These are phyloP conservation scores for Octonoba sinensis DNA, from an alignment of 2,888 invertebrate genomes.

Conservation along the genomic window DNA sequence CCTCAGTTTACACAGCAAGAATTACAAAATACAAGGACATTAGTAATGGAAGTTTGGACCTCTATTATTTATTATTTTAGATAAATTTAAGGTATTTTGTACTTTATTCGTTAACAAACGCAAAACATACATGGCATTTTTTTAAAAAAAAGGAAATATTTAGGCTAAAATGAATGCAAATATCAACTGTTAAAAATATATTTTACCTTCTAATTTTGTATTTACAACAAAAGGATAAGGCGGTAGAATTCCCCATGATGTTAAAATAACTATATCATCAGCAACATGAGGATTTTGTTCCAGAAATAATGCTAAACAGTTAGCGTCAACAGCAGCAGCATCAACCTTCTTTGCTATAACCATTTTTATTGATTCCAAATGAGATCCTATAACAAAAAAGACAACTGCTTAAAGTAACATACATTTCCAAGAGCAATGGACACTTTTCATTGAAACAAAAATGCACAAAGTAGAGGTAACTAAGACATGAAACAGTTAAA, in stretches of 20 bases:
- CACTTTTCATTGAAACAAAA: background rate
- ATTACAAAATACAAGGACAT: no score
- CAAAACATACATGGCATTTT: no score
- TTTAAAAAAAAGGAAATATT: no score
- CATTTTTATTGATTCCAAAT: slow-evolving; percentile 77
- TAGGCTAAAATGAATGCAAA: background rate
- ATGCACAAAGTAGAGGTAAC: background rate
- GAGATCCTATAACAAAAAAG: slow-evolving; percentile 73
- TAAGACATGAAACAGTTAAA: no score
- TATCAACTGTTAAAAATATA: slow-evolving; percentile 20
- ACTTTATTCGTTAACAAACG: no score
- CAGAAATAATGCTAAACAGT: slow-evolving; percentile 75
- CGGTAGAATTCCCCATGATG: slow-evolving; percentile 79
- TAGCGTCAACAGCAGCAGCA: slow-evolving; percentile 78
- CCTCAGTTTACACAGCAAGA: no score
- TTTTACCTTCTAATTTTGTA: slow-evolving; percentile 75
- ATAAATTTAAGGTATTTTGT: no score
- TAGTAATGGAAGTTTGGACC: no score
- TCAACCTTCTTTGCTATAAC: slow-evolving; percentile 77
- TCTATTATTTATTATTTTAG: no score
- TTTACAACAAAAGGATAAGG: slow-evolving; percentile 79
- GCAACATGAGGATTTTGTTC: slow-evolving; percentile 76
- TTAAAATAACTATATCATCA: slow-evolving; percentile 75
- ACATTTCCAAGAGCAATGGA: background rate
- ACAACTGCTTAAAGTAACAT: no score